A percentile compares a stretch with the other conserved stretches of the same genome.
phyloP scores from a whole-genome alignment of 2,797 vertebrate genomes.

The Parauchenoglanis ngamensis region DNA sequence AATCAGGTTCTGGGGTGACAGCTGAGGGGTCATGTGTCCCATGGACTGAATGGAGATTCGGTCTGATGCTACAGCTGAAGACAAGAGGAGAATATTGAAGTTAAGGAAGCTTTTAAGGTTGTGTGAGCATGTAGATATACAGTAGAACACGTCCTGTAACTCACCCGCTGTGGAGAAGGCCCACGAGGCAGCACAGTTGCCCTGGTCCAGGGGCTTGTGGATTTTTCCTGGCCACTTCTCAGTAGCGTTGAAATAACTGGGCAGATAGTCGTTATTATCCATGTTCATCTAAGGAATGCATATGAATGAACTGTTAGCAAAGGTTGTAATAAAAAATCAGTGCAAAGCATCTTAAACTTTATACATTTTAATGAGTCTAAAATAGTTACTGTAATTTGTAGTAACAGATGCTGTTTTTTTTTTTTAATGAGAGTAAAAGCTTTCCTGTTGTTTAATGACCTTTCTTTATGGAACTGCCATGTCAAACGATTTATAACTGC shows the following conservation, averaged over 20 bases:
- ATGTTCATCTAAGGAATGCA: slow-evolving; percentile 80
- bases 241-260: slow-evolving; percentile 81
- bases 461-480: background rate
- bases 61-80: slow-evolving; percentile 91
- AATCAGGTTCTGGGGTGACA: slow-evolving; percentile 94
- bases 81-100: background rate
- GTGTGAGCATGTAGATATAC: background rate
- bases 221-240: slow-evolving; percentile 93
- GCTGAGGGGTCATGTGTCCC: slow-evolving; percentile 93
- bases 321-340: background rate
- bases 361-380: background rate
- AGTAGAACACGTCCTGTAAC: background rate
- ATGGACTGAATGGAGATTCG: slow-evolving; percentile 96
- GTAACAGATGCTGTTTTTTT: too few species aligned
- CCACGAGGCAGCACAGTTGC: slow-evolving; percentile 96
- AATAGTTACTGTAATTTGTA: background rate
- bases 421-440: background rate
- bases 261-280: slow-evolving; percentile 79
- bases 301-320: background rate
- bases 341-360: background rate
- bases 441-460: background rate
- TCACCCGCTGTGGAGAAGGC: slow-evolving; percentile 95
- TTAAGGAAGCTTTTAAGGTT: background rate
- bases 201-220: slow-evolving; percentile 92
- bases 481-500: background rate